Conservation (phyloP, 2,113 vertebrate genomes). For the Eulacestoma nigropectus region DNA sequence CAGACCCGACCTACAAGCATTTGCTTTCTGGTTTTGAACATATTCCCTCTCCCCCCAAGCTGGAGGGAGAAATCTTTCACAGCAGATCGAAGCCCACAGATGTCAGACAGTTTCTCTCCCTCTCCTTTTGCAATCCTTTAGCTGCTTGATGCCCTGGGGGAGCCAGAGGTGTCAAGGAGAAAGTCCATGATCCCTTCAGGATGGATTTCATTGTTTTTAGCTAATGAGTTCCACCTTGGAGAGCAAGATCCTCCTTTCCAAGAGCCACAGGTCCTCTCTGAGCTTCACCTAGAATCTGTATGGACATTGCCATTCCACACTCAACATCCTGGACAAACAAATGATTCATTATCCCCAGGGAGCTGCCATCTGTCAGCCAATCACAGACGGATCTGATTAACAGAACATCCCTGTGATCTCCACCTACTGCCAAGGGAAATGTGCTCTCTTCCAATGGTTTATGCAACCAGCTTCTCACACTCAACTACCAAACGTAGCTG, state of each 20-base stretch:
- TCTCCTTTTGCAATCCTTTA: not conserved
- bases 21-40: not conserved
- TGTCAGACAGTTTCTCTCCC: not conserved
- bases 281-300: not conserved
- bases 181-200: not conserved
- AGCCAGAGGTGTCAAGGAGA: not conserved
- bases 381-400: not conserved
- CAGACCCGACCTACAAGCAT: rapidly evolving
- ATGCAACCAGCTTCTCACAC: not conserved
- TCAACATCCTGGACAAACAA: not conserved
- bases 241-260: not conserved
- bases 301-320: not conserved
- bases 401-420: not conserved
- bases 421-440: not conserved
- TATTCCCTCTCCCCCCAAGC: not conserved
- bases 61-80: not conserved
- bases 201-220: not conserved
- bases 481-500: not conserved
- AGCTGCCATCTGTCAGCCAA: slow-evolving; percentile 4
- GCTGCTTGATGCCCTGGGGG: not conserved
- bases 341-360: not conserved
- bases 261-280: not conserved
- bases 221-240: not conserved
- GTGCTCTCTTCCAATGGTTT: not conserved
- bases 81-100: not conserved